phyloP scores from a whole-genome alignment of 2,888 invertebrate species.

The Mellilla xanthometata region DNA sequence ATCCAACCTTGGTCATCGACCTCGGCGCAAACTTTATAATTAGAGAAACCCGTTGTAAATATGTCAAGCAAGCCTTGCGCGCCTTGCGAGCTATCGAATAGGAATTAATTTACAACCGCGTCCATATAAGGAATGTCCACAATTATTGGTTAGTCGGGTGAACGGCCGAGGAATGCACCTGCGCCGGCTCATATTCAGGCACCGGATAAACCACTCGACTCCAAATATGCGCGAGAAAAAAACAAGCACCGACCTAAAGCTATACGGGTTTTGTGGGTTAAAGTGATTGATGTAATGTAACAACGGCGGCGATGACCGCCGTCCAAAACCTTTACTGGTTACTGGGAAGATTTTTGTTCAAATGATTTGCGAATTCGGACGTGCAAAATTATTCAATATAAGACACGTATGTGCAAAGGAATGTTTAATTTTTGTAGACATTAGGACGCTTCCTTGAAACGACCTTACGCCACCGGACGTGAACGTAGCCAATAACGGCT shows the following conservation, averaged over 20 bases:
- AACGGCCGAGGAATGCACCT: conserved; percentile 70
- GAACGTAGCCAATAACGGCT: conserved; percentile 35
- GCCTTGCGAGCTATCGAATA: conserved; percentile 8
- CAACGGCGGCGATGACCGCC: conserved; percentile 10
- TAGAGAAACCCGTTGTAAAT: conserved; percentile 40
- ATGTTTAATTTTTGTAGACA: conserved; percentile 18
- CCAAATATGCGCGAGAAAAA: conserved; percentile 71
- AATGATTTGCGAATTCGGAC: neutral
- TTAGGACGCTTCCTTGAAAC: conserved; percentile 14
- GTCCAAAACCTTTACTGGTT: conserved; percentile 4
- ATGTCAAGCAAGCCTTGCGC: conserved; percentile 25
- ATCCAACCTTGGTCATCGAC: conserved; percentile 61
- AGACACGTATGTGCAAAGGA: conserved; percentile 11
- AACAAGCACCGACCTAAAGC: conserved; percentile 35
- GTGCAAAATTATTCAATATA: conserved; percentile 4
- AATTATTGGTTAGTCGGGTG: conserved; percentile 57
- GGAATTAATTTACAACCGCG: conserved; percentile 32
- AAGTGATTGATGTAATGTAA: conserved; percentile 32
- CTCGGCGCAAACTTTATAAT: conserved; percentile 45
- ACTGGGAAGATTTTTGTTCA: neutral
- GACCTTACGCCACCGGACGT: conserved; percentile 36
- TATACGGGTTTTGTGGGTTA: conserved; percentile 48
- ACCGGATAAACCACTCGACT: conserved; percentile 46
- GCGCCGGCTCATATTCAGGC: conserved; percentile 45
- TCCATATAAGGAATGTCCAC: conserved; percentile 41